Evolutionary conservation across 1,140 invertebrate species (phyloP).

Genomic region (Whitmania pigra): DNA sequence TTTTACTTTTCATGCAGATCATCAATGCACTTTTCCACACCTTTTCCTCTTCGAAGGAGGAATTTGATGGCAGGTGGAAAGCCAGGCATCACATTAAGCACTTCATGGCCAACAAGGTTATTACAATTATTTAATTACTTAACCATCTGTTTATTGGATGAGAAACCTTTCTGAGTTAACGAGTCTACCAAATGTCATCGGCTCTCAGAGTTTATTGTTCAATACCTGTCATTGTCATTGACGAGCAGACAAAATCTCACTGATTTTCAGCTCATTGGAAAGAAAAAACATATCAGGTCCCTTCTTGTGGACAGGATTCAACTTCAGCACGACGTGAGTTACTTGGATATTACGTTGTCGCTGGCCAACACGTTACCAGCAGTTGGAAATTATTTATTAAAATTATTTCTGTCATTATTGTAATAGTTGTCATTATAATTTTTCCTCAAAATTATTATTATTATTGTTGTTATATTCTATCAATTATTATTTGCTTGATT

Average conservation of each 20-base stretch:
- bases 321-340: slow-evolving; percentile 55
- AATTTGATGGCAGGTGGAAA: slow-evolving; percentile 49
- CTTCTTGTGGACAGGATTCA: slow-evolving; percentile 53
- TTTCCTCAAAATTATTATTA: too few relatives aligned
- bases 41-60: slow-evolving; percentile 43
- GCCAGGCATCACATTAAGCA: slow-evolving; percentile 50
- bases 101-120: slow-evolving; percentile 50
- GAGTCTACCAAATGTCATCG: too few relatives aligned
- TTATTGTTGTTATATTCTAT: slow-evolving; percentile 3
- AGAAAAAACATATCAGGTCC: slow-evolving; percentile 52
- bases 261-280: slow-evolving; percentile 39
- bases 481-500: too few relatives aligned
- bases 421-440: too few relatives aligned
- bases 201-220: too few relatives aligned
- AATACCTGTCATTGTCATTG: too few relatives aligned
- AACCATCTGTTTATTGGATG: too few relatives aligned
- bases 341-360: neutral
- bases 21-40: slow-evolving; percentile 30
- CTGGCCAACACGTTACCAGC: too few relatives aligned
- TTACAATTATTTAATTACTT: neutral
- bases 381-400: neutral
- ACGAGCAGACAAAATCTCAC: too few relatives aligned
- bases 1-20: neutral
- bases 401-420: too few relatives aligned
- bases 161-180: too few relatives aligned